Percentiles rank a stretch among this genome's conserved stretches.
Evolutionary conservation across 2,888 invertebrate species (phyloP).

Genomic region (Dendrolimus pini): DNA sequence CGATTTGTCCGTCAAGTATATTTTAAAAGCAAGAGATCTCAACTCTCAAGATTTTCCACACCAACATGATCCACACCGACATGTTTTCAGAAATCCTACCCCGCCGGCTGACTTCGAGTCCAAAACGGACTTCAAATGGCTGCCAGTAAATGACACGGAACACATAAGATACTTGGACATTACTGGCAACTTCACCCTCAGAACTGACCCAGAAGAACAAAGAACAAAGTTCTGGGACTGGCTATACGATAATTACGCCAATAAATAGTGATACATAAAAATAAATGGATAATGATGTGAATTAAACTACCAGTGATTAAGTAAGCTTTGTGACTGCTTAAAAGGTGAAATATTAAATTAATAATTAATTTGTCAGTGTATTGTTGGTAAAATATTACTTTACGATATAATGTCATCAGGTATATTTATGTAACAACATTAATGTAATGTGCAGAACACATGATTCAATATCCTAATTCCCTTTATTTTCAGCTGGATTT

Average conservation of each 20-base stretch:
- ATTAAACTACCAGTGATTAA: slow-evolving; percentile 1
- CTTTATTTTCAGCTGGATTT: no score
- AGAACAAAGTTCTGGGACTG: slow-evolving; percentile 77
- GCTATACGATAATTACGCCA: slow-evolving; percentile 53
- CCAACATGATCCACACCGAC: not conserved
- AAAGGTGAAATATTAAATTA: not conserved
- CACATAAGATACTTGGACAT: slow-evolving; percentile 72
- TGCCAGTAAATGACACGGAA: slow-evolving; percentile 56
- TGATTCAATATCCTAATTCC: no score
- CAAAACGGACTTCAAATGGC: slow-evolving; percentile 69
- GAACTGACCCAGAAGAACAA: slow-evolving; percentile 67
- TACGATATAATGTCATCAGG: no score
- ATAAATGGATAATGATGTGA: not conserved
- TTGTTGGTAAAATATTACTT: no score
- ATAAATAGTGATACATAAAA: slow-evolving; percentile 6
- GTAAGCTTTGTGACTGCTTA: slow-evolving; percentile 1
- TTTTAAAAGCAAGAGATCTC: no score
- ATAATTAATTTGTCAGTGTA: no score
- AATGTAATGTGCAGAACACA: no score
- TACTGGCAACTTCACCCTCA: slow-evolving; percentile 65
- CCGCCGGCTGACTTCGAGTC: slow-evolving; percentile 68
- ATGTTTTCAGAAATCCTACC: slow-evolving; percentile 67
- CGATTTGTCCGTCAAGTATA: no score
- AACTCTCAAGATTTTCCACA: no score
- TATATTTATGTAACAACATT: no score